These are phyloP conservation scores for Acrossocheilus fasciatus DNA, from an alignment of 2,797 vertebrate species.

Conservation along the genomic window DNA sequence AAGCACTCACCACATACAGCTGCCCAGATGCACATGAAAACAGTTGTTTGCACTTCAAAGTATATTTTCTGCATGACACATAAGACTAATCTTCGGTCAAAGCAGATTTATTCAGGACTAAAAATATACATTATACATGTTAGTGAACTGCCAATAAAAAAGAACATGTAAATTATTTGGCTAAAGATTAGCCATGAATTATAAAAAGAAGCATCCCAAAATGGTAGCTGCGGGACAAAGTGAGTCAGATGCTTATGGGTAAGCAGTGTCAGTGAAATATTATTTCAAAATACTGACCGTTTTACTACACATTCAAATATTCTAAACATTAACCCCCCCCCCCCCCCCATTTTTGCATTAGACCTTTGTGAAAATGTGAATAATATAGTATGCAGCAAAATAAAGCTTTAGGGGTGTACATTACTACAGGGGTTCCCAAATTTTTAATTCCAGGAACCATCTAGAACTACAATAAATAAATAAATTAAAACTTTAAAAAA, in stretches of 20 bases:
- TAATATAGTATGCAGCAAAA: neutral
- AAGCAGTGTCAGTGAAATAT: neutral
- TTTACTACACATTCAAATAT: neutral
- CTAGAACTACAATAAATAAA: neutral
- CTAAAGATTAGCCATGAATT: conserved; percentile 20
- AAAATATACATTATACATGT: conserved; percentile 64
- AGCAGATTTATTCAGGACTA: conserved; percentile 65
- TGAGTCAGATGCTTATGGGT: neutral
- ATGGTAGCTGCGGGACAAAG: neutral
- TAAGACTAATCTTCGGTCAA: conserved; percentile 1
- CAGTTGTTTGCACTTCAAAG: conserved; percentile 7
- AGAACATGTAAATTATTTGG: conserved; percentile 16
- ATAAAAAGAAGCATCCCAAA: conserved; percentile 14
- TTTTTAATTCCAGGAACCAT: neutral
- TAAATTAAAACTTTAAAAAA: neutral
- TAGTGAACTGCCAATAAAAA: conserved; percentile 22
- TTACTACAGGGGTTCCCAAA: neutral
- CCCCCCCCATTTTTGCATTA: neutral
- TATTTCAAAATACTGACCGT: neutral
- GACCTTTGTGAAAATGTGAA: neutral
- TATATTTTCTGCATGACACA: neutral
- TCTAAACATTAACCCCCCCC: neutral
- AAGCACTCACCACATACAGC: neutral
- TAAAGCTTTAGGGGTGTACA: neutral
- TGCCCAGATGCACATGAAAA: neutral